A percentile compares a stretch with the other conserved stretches of the same genome.
These are phyloP conservation scores for Bubo blakistoni DNA, from an alignment of 2,113 vertebrate genomes.

Conservation along the genomic window DNA sequence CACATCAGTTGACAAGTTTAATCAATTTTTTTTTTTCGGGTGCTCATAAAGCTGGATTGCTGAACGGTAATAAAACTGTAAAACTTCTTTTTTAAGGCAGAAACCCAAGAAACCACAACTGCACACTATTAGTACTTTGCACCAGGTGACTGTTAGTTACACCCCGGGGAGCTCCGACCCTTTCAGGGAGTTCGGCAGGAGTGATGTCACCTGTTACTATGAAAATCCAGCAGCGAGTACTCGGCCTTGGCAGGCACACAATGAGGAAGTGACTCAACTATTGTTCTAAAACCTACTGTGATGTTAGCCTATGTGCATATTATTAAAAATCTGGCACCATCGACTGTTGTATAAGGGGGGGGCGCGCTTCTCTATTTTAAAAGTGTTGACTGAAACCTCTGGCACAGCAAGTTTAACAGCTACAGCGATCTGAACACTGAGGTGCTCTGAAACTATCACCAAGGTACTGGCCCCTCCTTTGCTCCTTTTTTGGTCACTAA, in stretches of 20 bases:
- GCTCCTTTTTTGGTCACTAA: background rate
- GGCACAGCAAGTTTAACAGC: background rate
- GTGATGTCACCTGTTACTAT: background rate
- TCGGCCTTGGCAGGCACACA: background rate
- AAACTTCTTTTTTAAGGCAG: background rate
- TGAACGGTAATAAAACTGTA: background rate
- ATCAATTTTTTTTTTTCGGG: background rate
- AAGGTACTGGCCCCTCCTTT: background rate
- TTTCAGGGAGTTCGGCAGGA: background rate
- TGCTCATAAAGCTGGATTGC: fast-evolving
- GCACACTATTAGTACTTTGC: background rate
- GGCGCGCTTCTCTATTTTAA: background rate
- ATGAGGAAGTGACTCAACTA: constrained; percentile 1
- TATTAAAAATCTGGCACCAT: background rate
- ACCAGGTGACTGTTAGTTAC: background rate
- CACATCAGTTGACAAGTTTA: too few relatives aligned
- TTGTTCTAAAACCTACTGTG: background rate
- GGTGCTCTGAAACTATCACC: background rate
- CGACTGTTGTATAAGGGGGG: background rate
- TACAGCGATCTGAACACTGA: background rate
- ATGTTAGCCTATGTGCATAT: background rate
- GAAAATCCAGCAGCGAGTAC: background rate
- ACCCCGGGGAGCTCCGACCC: background rate
- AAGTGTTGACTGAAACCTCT: background rate
- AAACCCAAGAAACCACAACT: fast-evolving